These are phyloP conservation scores for Leptinotarsa peninsularis DNA, from an alignment of 2,888 invertebrate genomes.

Conservation along the genomic window DNA sequence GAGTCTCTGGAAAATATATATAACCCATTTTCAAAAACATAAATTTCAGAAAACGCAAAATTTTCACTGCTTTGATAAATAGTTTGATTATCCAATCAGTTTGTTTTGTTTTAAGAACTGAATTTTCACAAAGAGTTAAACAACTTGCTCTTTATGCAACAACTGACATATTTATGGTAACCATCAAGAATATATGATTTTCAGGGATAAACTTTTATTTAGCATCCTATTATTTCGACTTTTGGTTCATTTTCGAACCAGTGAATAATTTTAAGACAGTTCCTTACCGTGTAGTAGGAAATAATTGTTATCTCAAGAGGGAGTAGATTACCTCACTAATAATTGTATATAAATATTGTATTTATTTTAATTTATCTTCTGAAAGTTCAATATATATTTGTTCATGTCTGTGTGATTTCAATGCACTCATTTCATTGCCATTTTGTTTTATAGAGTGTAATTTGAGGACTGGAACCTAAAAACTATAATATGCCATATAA, in stretches of 20 bases:
- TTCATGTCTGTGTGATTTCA: not conserved
- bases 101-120: too few relatives aligned
- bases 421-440: conserved; percentile 16
- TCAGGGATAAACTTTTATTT: not conserved
- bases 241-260: conserved; percentile 17
- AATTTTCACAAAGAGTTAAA: too few relatives aligned
- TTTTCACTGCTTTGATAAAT: too few relatives aligned
- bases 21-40: too few relatives aligned
- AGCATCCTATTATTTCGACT: not conserved
- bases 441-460: not conserved
- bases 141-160: too few relatives aligned
- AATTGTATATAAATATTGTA: conserved; percentile 16
- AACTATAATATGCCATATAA: not conserved
- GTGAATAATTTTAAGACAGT: not conserved
- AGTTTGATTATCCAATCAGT: too few relatives aligned
- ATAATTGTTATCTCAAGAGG: not conserved
- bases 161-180: too few relatives aligned
- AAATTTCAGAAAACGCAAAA: too few relatives aligned
- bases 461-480: not conserved
- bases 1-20: not conserved
- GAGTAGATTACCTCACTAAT: not conserved
- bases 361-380: conserved; percentile 26
- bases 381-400: conserved; percentile 3
- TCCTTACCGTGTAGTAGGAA: not conserved
- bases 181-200: too few relatives aligned